phyloP scores from a whole-genome alignment of 2,888 invertebrate genomes.

The Pheosia gnoma region DNA sequence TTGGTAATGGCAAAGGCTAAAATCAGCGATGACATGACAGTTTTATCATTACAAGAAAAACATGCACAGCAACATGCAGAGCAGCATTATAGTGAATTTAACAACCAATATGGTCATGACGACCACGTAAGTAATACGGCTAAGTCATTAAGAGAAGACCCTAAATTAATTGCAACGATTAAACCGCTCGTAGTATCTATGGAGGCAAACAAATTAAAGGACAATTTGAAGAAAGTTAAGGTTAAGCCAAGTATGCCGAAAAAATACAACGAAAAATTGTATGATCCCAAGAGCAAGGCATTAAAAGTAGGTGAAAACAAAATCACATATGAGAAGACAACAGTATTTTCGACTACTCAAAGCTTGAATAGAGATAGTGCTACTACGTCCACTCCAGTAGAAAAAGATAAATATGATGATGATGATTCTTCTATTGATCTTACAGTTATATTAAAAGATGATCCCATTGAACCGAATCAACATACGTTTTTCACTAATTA shows the following conservation, averaged over 20 bases:
- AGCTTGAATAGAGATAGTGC: constrained; percentile 27
- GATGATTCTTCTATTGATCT: constrained; percentile 66
- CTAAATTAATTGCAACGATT: constrained; percentile 25
- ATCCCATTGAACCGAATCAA: constrained; percentile 35
- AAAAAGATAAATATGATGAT: constrained; percentile 39
- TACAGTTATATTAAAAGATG: constrained; percentile 68
- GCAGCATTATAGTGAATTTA: constrained; percentile 52
- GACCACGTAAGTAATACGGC: constrained; percentile 22
- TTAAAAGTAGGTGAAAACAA: constrained; percentile 45
- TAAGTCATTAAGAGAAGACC: constrained; percentile 41
- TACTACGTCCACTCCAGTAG: constrained; percentile 24
- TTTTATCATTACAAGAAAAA: constrained; percentile 77
- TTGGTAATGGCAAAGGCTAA: constrained; percentile 81
- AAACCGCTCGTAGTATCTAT: constrained; percentile 36
- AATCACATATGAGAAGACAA: constrained; percentile 38
- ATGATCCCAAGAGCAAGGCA: constrained; percentile 56
- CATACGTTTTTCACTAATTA: constrained; percentile 38
- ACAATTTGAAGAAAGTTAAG: constrained; percentile 52
- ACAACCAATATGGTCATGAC: constrained; percentile 35
- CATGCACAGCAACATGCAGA: constrained; percentile 74
- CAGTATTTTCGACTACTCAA: constrained; percentile 30
- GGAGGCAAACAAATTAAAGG: constrained; percentile 36
- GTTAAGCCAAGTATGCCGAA: constrained; percentile 60
- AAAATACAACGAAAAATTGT: constrained; percentile 66
- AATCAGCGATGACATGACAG: constrained; percentile 78